Base-by-base conservation (phyloP, 2,888 invertebrate species). In the Plebejus anna region DNA sequence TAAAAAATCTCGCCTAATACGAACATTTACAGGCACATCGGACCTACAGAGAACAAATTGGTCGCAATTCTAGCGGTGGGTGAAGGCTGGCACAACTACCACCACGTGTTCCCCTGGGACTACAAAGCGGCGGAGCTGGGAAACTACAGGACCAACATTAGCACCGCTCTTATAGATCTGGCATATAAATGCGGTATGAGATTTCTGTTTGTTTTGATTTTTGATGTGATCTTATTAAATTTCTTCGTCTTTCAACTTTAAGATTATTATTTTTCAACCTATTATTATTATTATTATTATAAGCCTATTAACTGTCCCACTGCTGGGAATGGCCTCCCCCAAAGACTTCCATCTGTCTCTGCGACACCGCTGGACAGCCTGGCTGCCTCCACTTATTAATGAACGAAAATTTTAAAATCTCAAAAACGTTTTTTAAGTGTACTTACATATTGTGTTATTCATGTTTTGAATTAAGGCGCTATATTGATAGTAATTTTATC, bases 11-110 rank as follows among this genome's bases (percentile, higher is more conserved):
- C 61, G 0, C 70, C 5, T 2, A 9, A 70, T 66, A 28, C 22
- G 16, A 66, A 70, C 66, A 57, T 83, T 88, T 88, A 0, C 87
- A 95, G 95, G 80, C 88, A 91, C 78, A 96, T 96, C 83, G 95
- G 96, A 82, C 95, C 97, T 0, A 95, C 96, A 1, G 96, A 97
- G 85, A 97, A 96, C 83, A 87, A 92, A 78, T 83, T 93, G 0
- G 97, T 97, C 0, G 96, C 96, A 0, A 87, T 96, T 9, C 88
- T 95, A 59, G 96, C 97, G 0, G 92, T 96, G 73, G 97, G 97
- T 36, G 97, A 97, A 85, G 98, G 97, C 13, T 97, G 97, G 96
- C 97, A 98, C 89, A 98, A 98, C 91, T 98, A 97, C 87, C 98
- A 98, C 83, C 98, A 98, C 88, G 96, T 96, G 32, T 98, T 98